Conservation (phyloP, 2,113 vertebrate species). For the Periophthalmodon schlosseri region DNA sequence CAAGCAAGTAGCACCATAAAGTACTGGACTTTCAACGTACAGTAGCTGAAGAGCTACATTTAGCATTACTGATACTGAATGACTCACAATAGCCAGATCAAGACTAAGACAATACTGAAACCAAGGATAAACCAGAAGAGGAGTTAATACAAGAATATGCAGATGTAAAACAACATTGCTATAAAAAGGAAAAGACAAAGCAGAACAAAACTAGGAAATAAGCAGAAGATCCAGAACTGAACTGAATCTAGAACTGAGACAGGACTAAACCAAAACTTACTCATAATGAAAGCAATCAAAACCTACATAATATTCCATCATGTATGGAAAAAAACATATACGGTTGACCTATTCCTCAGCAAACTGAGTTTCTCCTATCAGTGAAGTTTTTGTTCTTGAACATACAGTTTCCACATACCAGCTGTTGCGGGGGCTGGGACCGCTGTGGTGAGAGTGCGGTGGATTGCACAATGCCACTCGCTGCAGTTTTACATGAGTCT, state of each 20-base stretch:
- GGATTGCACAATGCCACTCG: constrained; percentile 48
- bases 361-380: constrained; percentile 5
- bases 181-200: not conserved
- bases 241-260: not conserved
- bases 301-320: not conserved
- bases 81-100: too few species aligned
- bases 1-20: not conserved
- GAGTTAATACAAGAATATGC: not conserved
- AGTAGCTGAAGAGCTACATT: not conserved
- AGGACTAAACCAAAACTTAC: not conserved
- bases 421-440: constrained; percentile 33
- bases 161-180: not conserved
- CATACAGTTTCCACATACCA: constrained; percentile 36
- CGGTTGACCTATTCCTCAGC: not conserved
- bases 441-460: constrained; percentile 6
- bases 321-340: not conserved
- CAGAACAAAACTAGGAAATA: not conserved
- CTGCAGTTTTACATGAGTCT: constrained; percentile 33
- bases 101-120: not conserved
- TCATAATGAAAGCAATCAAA: not conserved
- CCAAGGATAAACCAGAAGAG: not conserved
- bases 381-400: constrained; percentile 22
- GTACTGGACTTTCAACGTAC: not conserved
- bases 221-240: not conserved
- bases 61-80: not conserved